Base-by-base conservation (phyloP, 2,888 invertebrate species). In the Diarsia dahlii region DNA sequence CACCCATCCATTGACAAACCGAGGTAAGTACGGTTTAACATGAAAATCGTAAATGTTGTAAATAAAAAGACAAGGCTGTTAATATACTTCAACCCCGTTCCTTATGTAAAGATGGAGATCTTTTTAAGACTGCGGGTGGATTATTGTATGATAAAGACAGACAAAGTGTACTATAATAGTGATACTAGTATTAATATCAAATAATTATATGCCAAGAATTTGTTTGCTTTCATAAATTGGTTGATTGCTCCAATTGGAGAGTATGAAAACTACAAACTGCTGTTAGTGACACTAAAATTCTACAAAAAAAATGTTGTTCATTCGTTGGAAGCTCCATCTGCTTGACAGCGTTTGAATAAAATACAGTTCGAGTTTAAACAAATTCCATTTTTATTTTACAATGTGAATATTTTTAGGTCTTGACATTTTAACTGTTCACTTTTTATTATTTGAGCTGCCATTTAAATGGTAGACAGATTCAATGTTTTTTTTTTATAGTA, bases 311-410 rank as follows among this genome's bases (percentile, higher is more conserved):
- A 23, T 63, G 15, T 45, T 63, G 15, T n/a, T 56, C 28, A 23
- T 66, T 81, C 46, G 13, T 45, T 66, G 13, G 1, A 58, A 58
- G 58, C 39, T 62, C 52, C 13, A 13, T 52, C 23, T 39, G 64
- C 48, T 75, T 48, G 39, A 60, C 34, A 68, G 52, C 46, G 64
- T 28, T 48, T 13, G 45, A 68, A 65, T 48, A 46, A 75, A 81
- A 67, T 39, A 58, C 46, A 52, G 45, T 81, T 50, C 9, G 50
- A 63, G n/a, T 46, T 81, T 15, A 63, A 9, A 56, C 28, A 66
- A 67, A 81, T 34, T 52, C n/a, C 15, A 52, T 52, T 63, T 63
- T 15, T 46, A 56, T 56, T 74, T 56, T 28, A 34, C 34, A 20
- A 15, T n/a, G 54, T 12, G 39, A 62, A 66, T 34, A 56, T 28